These are phyloP conservation scores for Cydia pomonella DNA, from an alignment of 1,140 invertebrate species.

Conservation along the genomic window DNA sequence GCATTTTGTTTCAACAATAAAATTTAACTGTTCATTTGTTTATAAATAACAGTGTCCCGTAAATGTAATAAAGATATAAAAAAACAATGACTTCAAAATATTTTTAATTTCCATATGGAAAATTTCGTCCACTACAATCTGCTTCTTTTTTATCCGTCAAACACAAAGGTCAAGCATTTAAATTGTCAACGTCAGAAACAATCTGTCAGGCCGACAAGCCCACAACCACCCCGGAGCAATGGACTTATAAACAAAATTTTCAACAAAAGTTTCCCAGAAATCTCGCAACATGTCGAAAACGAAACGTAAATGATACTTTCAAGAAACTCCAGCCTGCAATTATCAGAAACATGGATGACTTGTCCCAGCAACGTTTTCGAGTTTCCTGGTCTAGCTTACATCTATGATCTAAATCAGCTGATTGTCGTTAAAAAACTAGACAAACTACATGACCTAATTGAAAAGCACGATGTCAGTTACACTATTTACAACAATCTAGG, in stretches of 20 bases:
- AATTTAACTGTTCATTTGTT: too few relatives aligned
- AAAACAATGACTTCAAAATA: too few relatives aligned
- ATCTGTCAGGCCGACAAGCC: not conserved
- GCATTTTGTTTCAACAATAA: not conserved
- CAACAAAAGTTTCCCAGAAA: not conserved
- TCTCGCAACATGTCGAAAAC: not conserved
- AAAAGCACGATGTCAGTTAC: slow-evolving; percentile 42
- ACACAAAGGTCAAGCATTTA: too few relatives aligned
- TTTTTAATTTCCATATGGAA: too few relatives aligned
- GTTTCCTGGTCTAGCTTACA: slow-evolving; percentile 53
- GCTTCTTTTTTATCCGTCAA: too few relatives aligned
- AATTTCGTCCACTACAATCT: too few relatives aligned
- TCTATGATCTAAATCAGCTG: slow-evolving; percentile 50
- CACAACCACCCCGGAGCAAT: not conserved
- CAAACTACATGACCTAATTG: slow-evolving; percentile 50
- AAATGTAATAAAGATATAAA: too few relatives aligned
- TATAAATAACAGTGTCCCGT: too few relatives aligned
- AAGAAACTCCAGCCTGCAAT: not conserved
- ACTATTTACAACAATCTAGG: slow-evolving; percentile 55
- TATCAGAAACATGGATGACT: slow-evolving; percentile 50
- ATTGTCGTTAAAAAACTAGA: slow-evolving; percentile 50
- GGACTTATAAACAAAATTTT: not conserved
- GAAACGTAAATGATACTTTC: not conserved
- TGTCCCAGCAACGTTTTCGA: slow-evolving; percentile 48
- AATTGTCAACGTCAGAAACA: not conserved